phyloP scores from a whole-genome alignment of 2,113 vertebrate species.

The Nipponia nippon region DNA sequence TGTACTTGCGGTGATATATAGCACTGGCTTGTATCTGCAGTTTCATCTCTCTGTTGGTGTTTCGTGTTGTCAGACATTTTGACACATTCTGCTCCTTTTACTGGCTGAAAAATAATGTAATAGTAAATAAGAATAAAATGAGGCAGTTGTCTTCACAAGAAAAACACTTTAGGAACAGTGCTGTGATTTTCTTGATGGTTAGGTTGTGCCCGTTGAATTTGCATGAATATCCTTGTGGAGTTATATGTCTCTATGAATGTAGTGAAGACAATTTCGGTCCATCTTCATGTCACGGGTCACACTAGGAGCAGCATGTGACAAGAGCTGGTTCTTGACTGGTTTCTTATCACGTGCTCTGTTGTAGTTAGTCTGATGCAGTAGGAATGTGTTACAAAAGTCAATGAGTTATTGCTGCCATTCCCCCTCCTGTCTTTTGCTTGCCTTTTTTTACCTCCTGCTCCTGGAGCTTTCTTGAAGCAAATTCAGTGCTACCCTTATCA shows the following conservation, averaged over 20 bases:
- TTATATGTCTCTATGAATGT: not conserved
- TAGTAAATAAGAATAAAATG: conserved; percentile 18
- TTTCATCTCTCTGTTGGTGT: conserved; percentile 1
- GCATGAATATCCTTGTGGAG: not conserved
- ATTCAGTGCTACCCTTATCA: not conserved
- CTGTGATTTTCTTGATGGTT: not conserved
- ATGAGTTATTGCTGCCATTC: not conserved
- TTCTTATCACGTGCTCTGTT: not conserved
- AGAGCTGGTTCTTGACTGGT: not conserved
- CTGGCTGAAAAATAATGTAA: not conserved
- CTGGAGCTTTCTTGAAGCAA: not conserved
- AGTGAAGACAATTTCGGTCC: not conserved
- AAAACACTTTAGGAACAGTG: not conserved
- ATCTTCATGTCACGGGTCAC: not conserved
- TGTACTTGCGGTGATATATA: not conserved
- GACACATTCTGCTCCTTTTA: not conserved
- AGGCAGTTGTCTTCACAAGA: not conserved
- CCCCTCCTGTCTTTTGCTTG: not conserved
- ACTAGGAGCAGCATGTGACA: not conserved
- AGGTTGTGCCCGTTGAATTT: not conserved
- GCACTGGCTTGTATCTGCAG: not conserved
- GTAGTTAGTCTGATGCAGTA: not conserved
- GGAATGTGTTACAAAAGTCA: not conserved
- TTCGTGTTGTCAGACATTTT: not conserved
- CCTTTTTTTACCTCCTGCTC: not conserved